phyloP scores from a whole-genome alignment of 2,113 vertebrate species.

The Maccullochella peelii region DNA sequence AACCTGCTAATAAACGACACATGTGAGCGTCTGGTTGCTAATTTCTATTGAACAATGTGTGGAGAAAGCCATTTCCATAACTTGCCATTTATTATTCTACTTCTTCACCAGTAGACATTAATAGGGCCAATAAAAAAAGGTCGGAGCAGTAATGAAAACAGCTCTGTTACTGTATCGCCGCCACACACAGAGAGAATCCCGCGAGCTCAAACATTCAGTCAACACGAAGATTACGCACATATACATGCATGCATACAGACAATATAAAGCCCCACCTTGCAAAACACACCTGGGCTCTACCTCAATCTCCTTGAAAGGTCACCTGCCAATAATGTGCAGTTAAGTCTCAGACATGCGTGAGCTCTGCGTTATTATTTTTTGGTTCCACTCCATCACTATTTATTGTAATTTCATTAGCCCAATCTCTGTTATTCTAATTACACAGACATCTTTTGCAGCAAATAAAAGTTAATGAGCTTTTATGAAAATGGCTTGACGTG shows the following conservation, averaged over 20 bases:
- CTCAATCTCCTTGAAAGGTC: conserved; percentile 74
- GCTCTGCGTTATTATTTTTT: conserved; percentile 58
- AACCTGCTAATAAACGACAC: conserved; percentile 31
- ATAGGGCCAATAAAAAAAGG: conserved; percentile 46
- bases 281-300: conserved; percentile 31
- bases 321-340: conserved; percentile 63
- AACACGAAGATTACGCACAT: conserved; percentile 7
- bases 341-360: conserved; percentile 53
- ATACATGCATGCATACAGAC: not conserved
- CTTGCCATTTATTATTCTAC: conserved; percentile 39
- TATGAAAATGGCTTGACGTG: conserved; percentile 78
- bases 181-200: not conserved
- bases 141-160: conserved; percentile 22
- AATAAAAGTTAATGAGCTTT: conserved; percentile 84
- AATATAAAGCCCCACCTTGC: conserved; percentile 9
- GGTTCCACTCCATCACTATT: conserved; percentile 72
- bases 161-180: not conserved
- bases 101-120: conserved; percentile 11
- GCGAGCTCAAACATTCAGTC: not conserved
- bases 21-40: not conserved
- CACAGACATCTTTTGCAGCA: conserved; percentile 72
- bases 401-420: conserved; percentile 77
- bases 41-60: conserved; percentile 23
- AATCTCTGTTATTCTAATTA: conserved; percentile 83
- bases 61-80: conserved; percentile 29